Evolutionary conservation across 2,888 invertebrate genomes (phyloP), one percentile per base, ranked within the genome.

Genomic region (Craniophora ligustri): DNA sequence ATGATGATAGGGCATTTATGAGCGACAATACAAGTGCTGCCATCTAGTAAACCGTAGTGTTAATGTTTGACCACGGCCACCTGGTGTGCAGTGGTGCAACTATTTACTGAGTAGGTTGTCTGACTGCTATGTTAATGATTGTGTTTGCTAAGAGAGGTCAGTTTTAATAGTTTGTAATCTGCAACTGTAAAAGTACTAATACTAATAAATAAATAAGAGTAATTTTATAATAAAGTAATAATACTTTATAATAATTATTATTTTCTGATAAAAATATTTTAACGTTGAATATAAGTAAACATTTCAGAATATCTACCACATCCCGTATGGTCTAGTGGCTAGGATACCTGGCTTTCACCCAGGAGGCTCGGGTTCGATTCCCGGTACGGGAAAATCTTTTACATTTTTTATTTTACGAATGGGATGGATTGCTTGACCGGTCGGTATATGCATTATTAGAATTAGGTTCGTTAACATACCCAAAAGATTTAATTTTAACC

Each of bases 361-460:
- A 95, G 95, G 95, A 95, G 95, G 95, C 95, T 95, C 95, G 95
- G 95, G 95, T 95, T 95, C 95, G 95, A 95, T 95, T 95, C 95
- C 95, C 95, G 95, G 95, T 95, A 95, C 93, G 94, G 94, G 94
- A 94, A 67, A 11, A n/a, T n/a, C n/a, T n/a, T n/a, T n/a, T 35
- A 57, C 70, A 76, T 82, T 84, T 86, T 62, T 66, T 18, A 35
- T 32, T 13, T 38, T 23, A 38, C n/a, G n/a, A n/a, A n/a, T n/a
- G n/a, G n/a, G n/a, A n/a, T n/a, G n/a, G n/a, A n/a, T n/a, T n/a
- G n/a, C n/a, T n/a, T n/a, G n/a, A n/a, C n/a, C n/a, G n/a, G n/a
- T n/a, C n/a, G n/a, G n/a, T n/a, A n/a, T n/a, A n/a, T n/a, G n/a
- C n/a, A n/a, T n/a, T n/a, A n/a, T n/a, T n/a, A n/a, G n/a, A n/a